Conservation (phyloP, 2,888 invertebrate species). For the Leptinotarsa rubiginosa region DNA sequence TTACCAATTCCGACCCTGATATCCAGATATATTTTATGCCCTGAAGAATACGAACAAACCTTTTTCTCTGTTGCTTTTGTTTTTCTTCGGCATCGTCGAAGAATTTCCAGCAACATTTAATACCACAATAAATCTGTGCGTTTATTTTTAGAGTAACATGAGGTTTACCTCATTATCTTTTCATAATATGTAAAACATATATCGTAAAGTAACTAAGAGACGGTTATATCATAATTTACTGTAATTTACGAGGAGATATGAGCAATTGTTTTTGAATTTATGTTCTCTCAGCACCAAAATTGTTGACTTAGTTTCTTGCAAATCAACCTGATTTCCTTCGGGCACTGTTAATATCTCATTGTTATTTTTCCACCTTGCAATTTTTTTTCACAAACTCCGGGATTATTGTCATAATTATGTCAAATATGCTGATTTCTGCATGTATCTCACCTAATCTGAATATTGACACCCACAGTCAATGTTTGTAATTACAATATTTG, state of each 20-base stretch:
- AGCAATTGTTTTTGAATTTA: slow-evolving; percentile 28
- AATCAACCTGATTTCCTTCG: slow-evolving; percentile 20
- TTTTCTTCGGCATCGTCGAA: slow-evolving; percentile 24
- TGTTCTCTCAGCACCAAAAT: slow-evolving; percentile 18
- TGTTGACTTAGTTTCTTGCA: slow-evolving; percentile 20
- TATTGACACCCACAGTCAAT: slow-evolving; percentile 11
- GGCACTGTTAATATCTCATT: slow-evolving; percentile 7
- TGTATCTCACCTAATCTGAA: slow-evolving; percentile 7
- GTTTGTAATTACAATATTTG: slow-evolving; percentile 7
- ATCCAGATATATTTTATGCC: slow-evolving; percentile 12
- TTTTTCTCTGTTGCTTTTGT: slow-evolving; percentile 18
- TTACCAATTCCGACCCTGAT: not conserved
- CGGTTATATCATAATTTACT: slow-evolving; percentile 29
- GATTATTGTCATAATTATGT: not conserved
- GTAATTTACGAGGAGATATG: slow-evolving; percentile 20
- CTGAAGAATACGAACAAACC: slow-evolving; percentile 19
- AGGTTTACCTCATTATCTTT: slow-evolving; percentile 30
- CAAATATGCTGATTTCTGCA: slow-evolving; percentile 20
- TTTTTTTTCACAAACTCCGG: slow-evolving; percentile 3
- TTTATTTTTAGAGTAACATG: slow-evolving; percentile 31
- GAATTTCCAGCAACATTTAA: slow-evolving; percentile 27
- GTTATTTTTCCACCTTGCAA: slow-evolving; percentile 13
- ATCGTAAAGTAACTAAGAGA: slow-evolving; percentile 28
- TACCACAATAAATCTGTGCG: slow-evolving; percentile 28
- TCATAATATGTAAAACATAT: slow-evolving; percentile 31